Conservation (phyloP, 1,140 invertebrate genomes). For the Papilio helenus region DNA sequence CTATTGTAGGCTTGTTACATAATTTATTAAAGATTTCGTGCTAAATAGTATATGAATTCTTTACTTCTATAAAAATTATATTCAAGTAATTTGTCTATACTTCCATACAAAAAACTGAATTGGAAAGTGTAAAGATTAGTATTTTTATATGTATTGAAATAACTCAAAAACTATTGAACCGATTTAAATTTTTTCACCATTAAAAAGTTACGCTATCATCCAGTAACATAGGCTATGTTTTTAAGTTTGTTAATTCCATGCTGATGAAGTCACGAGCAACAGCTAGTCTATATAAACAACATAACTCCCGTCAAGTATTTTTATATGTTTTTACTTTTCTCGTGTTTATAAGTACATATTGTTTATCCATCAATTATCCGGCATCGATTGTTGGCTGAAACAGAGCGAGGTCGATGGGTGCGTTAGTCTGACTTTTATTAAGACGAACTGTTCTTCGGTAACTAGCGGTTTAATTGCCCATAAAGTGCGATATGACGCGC, state of each 20-base stretch:
- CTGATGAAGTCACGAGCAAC: no score
- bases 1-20: no score
- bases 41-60: no score
- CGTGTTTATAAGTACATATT: background rate
- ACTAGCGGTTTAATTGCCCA: slow-evolving; percentile 54
- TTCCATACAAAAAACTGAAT: background rate
- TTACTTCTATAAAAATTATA: no score
- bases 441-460: slow-evolving; percentile 53
- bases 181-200: no score
- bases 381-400: slow-evolving; percentile 18
- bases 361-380: slow-evolving; percentile 17
- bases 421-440: slow-evolving; percentile 53
- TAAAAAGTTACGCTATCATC: no score
- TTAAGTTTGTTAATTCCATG: no score
- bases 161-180: no score
- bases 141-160: no score
- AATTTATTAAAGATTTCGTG: no score
- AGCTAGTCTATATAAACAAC: background rate
- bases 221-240: no score
- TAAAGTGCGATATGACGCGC: slow-evolving; percentile 56
- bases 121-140: background rate
- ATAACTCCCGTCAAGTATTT: background rate
- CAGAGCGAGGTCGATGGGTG: slow-evolving; percentile 32
- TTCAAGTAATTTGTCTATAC: no score
- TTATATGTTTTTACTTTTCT: background rate